Evolutionary conservation across 2,888 invertebrate genomes (phyloP).

Genomic region (Esperia sulphurella): DNA sequence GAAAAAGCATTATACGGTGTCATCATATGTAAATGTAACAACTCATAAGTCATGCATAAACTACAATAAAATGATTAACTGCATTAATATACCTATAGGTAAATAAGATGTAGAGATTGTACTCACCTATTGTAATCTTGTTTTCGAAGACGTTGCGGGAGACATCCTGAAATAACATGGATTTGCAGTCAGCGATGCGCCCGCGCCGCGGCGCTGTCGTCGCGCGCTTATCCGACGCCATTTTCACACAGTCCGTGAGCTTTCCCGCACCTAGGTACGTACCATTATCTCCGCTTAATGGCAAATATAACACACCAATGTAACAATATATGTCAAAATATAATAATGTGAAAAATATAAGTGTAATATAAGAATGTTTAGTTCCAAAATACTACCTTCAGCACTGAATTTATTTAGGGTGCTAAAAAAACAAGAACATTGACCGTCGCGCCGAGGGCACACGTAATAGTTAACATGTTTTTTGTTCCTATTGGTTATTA

Average conservation of each 20-base stretch:
- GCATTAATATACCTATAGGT: too few species aligned
- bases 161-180: conserved; percentile 78
- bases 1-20: too few species aligned
- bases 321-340: conserved; percentile 1
- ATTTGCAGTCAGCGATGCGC: conserved; percentile 57
- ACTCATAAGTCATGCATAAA: too few species aligned
- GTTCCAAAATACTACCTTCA: conserved; percentile 15
- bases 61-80: neutral
- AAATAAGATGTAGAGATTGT: neutral
- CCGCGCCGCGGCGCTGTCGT: conserved; percentile 61
- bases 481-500: conserved; percentile 60
- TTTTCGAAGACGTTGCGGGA: conserved; percentile 74
- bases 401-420: conserved; percentile 22
- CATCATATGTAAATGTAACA: too few species aligned
- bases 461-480: conserved; percentile 77
- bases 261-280: conserved; percentile 74
- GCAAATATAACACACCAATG: conserved; percentile 19
- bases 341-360: too few species aligned
- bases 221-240: conserved; percentile 68
- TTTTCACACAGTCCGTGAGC: conserved; percentile 72
- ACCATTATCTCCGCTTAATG: conserved; percentile 26
- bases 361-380: neutral
- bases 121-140: conserved; percentile 43
- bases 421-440: conserved; percentile 62
- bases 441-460: conserved; percentile 62